Base-by-base conservation (phyloP, 2,113 vertebrate species). In the Corapipo altera region DNA sequence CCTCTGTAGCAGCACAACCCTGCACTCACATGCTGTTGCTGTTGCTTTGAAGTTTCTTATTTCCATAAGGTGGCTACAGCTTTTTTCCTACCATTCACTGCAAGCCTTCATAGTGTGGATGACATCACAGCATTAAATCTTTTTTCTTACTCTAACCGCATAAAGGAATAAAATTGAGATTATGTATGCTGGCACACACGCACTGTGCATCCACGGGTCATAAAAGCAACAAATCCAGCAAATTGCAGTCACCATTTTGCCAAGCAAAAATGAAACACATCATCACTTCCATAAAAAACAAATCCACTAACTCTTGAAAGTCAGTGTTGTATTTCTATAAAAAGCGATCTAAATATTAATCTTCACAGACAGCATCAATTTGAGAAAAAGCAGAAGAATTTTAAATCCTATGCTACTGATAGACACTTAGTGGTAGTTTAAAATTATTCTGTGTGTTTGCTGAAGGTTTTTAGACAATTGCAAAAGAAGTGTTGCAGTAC, bases 211-310 rank as follows among this genome's bases (percentile, higher is more conserved):
- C 86, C 71, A 88, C 64, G 74, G 83, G 72, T 97, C 94, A 67
- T 81, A 94, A 91, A 96, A 95, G 44, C 76, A 84, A 80, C 89
- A 95, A 92, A 95, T 92, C 55, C 86, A 78, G 76, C 58, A 91
- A 91, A 93, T 33, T 64, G 69, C 61, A 26, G 30, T 55, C 43
- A 71, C 23, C 2, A 2, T 46, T 94, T 81, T 88, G 81, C 85
- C 80, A 84, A 44, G 57, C 33, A 77, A 84, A 93, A 90, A 64
- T 70, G 44, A 94, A 94, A 90, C 84, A 70, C 48, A 72, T 59
- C 76, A 71, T 72, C 88, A 66, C 41, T 79, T 93, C 65, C 67
- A 81, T 79, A 70, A 92, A 77, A 85, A 85, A 43, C 18, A 83
- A 61, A 70, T 24, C 82, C 15, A 26, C 72, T 35, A 49, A 67